Evolutionary conservation across 2,888 invertebrate genomes (phyloP).

Genomic region (Drosophila silvestris): DNA sequence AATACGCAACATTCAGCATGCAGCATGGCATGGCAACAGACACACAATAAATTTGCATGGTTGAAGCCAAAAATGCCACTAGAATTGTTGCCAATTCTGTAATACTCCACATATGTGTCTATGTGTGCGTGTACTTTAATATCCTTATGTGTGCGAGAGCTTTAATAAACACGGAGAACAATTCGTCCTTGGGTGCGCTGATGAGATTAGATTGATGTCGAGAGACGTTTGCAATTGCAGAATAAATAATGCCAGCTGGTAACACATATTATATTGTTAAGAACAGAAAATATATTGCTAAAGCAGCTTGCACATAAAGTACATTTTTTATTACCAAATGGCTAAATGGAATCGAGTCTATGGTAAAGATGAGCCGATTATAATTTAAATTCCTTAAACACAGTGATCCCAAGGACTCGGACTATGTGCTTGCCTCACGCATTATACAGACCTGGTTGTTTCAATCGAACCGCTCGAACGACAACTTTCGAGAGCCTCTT

Average conservation of each 20-base stretch:
- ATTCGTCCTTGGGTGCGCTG: slow-evolving; percentile 28
- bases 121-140: background rate
- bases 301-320: background rate
- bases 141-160: background rate
- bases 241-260: slow-evolving; percentile 30
- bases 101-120: slow-evolving; percentile 10
- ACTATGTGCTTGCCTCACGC: slow-evolving; percentile 85
- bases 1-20: slow-evolving; percentile 49
- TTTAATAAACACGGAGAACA: slow-evolving; percentile 44
- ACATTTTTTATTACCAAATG: background rate
- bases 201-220: slow-evolving; percentile 43
- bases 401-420: slow-evolving; percentile 83
- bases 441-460: slow-evolving; percentile 85
- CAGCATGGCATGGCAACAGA: slow-evolving; percentile 22
- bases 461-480: slow-evolving; percentile 85
- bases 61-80: slow-evolving; percentile 35
- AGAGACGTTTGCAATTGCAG: slow-evolving; percentile 17
- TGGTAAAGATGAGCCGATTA: background rate
- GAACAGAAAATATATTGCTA: background rate
- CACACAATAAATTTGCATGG: slow-evolving; percentile 10
- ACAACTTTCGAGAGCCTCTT: slow-evolving; percentile 83
- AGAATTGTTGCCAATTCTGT: slow-evolving; percentile 53
- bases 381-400: background rate
- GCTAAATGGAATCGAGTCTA: background rate
- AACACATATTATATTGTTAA: background rate